Evolutionary conservation across 2,113 vertebrate species (phyloP).

Genomic region (Notarius quadriscutis): DNA sequence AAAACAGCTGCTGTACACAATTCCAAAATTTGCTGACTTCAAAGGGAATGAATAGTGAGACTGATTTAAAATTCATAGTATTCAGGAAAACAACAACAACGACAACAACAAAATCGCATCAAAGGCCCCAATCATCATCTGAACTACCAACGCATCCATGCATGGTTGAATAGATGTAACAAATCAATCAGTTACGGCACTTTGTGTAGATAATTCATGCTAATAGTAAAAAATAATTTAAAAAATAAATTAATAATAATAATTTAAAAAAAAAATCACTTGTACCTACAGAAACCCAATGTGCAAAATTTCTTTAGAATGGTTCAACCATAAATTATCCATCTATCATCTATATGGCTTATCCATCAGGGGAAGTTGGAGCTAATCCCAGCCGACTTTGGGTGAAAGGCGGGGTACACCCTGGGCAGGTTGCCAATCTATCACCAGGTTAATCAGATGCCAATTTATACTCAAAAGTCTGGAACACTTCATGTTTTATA

Average conservation of each 20-base stretch:
- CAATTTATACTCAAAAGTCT: not conserved
- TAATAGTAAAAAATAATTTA: no score
- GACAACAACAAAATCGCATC: not conserved
- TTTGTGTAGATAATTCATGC: not conserved
- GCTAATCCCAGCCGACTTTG: not conserved
- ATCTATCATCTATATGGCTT: not conserved
- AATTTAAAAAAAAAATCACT: no score
- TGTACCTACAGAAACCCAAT: not conserved
- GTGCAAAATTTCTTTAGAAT: not conserved
- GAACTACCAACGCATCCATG: not conserved
- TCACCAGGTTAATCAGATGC: not conserved
- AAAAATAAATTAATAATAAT: no score
- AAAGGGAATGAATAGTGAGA: conserved; percentile 31
- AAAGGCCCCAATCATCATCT: not conserved
- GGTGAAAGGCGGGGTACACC: not conserved
- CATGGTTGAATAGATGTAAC: not conserved
- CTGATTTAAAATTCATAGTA: conserved; percentile 19
- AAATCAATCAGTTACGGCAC: not conserved
- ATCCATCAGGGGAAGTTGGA: no score
- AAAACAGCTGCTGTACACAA: conserved; percentile 15
- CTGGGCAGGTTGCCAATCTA: no score
- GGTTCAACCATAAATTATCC: not conserved
- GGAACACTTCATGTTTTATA: not conserved
- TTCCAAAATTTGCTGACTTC: conserved; percentile 33
- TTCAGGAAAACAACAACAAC: not conserved